Conservation (phyloP, 2,797 vertebrate species). For the Poecile montanus region DNA sequence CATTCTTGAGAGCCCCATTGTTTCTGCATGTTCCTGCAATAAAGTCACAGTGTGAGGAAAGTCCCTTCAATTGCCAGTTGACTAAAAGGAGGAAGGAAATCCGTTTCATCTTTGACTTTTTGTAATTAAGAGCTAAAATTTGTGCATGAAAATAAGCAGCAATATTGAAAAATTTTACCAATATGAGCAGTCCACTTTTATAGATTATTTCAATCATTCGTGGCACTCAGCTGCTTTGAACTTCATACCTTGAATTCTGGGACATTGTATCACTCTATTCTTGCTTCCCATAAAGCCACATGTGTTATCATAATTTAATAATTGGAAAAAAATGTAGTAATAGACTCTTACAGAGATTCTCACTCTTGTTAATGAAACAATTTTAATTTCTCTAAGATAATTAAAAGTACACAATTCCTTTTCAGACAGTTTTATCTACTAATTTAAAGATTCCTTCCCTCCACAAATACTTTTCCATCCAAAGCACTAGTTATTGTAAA, state of each 20-base stretch:
- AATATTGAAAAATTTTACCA: background rate
- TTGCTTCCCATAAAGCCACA: background rate
- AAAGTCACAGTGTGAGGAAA: background rate
- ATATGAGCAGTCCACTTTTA: background rate
- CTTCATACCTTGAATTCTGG: background rate
- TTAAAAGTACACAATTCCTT: background rate
- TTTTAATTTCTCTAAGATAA: background rate
- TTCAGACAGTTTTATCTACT: background rate
- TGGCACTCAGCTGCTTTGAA: background rate
- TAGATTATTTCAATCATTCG: background rate
- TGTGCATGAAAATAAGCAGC: background rate
- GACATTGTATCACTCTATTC: background rate
- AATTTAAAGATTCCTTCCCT: background rate
- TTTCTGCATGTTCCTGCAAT: background rate
- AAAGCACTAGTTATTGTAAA: background rate
- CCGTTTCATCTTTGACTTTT: background rate
- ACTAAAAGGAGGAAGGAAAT: background rate
- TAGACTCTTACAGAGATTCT: background rate
- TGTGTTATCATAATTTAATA: background rate
- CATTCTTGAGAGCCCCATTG: background rate
- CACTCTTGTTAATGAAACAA: background rate
- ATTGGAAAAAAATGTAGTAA: background rate
- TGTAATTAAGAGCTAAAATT: background rate
- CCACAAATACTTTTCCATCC: background rate
- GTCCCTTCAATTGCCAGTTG: background rate